Base-by-base conservation (phyloP, 2,888 invertebrate genomes). In the Argyra leucocephala region DNA sequence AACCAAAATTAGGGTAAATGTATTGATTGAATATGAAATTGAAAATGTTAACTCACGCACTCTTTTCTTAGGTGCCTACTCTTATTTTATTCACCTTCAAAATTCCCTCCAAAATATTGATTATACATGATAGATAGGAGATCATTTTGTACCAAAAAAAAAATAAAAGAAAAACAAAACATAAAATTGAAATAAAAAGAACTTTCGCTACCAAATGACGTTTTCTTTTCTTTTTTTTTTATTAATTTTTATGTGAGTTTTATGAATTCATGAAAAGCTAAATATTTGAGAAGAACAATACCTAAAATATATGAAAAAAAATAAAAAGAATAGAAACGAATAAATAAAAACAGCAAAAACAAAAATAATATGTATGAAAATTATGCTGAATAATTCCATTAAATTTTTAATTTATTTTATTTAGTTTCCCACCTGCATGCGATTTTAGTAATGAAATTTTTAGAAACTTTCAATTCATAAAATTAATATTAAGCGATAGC, bases 201-300 rank as follows among this genome's bases (percentile, higher is more conserved):
- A 48, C 48, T 48, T 48, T 48, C 48, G 48, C 48, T 48, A 48
- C 48, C 48, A 48, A 18, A 48, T 48, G 48, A 48, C 48, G 48
- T 48, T 48, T 48, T 6, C 48, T 48, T 48, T 48, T 48, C 12
- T 18, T 18, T 18, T 18, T 48, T 48, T 31, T 10, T 31, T 31
- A 31, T 31, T 31, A 31, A 26, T 31, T 31, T 31, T 4, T 31
- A 31, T n/a, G 31, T 31, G 7, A 31, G 2, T 31, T 31, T 31
- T 48, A 9, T 48, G 2, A 48, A 48, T 48, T 48, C 18, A 48
- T 48, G 2, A 31, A 31, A 31, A 7, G 12, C 31, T 31, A 31
- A 31, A 31, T 31, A 31, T 31, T 31, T 31, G 31, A 48, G 18
- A 48, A 48, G 48, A 48, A 48, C 48, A 48, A 48, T 48, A 48